A percentile compares a stretch with the other conserved stretches of the same genome.
These are phyloP conservation scores for Phrynocephalus versicolor DNA, from an alignment of 2,113 vertebrate genomes.

Conservation along the genomic window DNA sequence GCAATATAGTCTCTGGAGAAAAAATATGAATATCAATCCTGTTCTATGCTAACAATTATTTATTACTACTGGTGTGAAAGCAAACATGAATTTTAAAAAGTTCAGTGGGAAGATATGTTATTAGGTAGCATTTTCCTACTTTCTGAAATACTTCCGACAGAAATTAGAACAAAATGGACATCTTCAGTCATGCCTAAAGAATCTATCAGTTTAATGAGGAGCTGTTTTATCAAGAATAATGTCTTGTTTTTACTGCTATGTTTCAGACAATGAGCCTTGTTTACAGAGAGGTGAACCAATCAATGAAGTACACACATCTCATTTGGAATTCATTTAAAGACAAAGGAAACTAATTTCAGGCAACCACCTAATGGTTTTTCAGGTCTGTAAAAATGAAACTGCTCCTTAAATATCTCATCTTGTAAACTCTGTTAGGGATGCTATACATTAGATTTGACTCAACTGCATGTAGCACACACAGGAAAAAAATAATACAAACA, in stretches of 20 bases:
- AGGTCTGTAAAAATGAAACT: neutral
- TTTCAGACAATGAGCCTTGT: slow-evolving; percentile 29
- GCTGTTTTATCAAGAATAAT: slow-evolving; percentile 17
- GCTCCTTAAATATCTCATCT: too few relatives aligned
- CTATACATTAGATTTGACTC: too few relatives aligned
- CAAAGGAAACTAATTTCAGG: slow-evolving; percentile 17
- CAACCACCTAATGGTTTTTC: slow-evolving; percentile 8
- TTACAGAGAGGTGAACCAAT: slow-evolving; percentile 33
- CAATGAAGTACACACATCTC: neutral
- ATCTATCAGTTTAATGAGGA: slow-evolving; percentile 42
- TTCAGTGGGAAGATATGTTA: slow-evolving; percentile 46
- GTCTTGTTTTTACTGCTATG: slow-evolving; percentile 5
- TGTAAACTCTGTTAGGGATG: too few relatives aligned
- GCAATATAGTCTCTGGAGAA: slow-evolving; percentile 16
- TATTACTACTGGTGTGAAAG: slow-evolving; percentile 57
- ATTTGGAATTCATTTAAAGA: slow-evolving; percentile 17
- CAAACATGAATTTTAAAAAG: slow-evolving; percentile 56
- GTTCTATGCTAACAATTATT: slow-evolving; percentile 17
- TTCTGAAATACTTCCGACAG: slow-evolving; percentile 48
- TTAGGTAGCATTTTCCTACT: slow-evolving; percentile 31
- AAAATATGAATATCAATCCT: too few relatives aligned
- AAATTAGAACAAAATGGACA: slow-evolving; percentile 40
- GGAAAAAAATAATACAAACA: too few relatives aligned
- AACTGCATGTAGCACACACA: too few relatives aligned
- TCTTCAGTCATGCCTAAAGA: slow-evolving; percentile 18